Base-by-base conservation (phyloP, 2,113 vertebrate genomes). In the Vidua macroura region DNA sequence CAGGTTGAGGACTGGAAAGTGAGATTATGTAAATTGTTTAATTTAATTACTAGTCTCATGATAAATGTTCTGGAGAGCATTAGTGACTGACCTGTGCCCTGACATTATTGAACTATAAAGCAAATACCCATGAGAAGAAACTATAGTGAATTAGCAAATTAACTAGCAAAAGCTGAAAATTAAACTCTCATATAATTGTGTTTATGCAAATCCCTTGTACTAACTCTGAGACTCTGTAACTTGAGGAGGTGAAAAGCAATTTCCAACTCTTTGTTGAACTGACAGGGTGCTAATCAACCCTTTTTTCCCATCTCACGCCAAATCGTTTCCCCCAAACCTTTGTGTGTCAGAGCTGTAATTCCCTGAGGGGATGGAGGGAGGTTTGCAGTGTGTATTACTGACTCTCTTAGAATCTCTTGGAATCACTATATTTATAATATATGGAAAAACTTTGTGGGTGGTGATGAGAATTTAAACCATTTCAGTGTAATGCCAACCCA, bases 1-100 rank as follows among this genome's bases (percentile, higher is more conserved):
- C 83, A 93, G 88, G 85, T 69, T 90, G 88, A 95, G 64, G 82
- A 72, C 69, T 84, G 83, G 83, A 83, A 94, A 97, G 83, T 55
- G 83, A 96, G 88, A 94, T 83, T 92, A 93, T 9, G 0, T 88
- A 90, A 96, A 96, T 94, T 92, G 94, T 81, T 96, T 95, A 94
- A 96, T 96, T 96, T 96, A 96, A 96, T 96, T 96, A 94, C 68
- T 44, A 78, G 83, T 94, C 95, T 94, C 85, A 64, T 69, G 93
- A 73, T 83, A 79, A 94, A 96, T 97, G 95, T 96, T 96, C 93
- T 92, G 90, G 73, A 74, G 90, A 95, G 79, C 93, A 90, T 79
- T 78, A 62, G 88, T 93, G 90, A 94, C 73, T 96, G 95, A 97
- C 96, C 95, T 90, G 76, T 97, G 94, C 90, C 90, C 93, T 96